Evolutionary conservation across 2,888 invertebrate genomes (phyloP).

Genomic region (Lumbricus terrestris): DNA sequence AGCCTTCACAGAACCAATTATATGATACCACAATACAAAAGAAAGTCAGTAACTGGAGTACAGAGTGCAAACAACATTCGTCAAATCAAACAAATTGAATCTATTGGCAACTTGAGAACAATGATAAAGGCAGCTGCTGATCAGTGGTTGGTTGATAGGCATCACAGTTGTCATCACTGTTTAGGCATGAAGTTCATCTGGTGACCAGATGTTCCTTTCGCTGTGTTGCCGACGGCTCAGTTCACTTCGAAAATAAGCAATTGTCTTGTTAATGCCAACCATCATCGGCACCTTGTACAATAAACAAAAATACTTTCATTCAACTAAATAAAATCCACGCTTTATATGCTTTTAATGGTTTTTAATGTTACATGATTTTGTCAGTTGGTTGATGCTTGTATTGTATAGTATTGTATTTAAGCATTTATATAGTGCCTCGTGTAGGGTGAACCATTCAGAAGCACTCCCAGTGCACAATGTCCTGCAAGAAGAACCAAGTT

Average conservation of each 20-base stretch:
- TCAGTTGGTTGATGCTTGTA: too few relatives aligned
- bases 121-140: constrained; percentile 4
- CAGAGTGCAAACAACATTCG: neutral
- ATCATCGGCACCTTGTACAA: constrained; percentile 70
- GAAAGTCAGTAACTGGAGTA: neutral
- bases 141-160: neutral
- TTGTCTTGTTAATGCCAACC: constrained; percentile 84
- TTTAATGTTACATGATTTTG: neutral
- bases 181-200: constrained; percentile 29
- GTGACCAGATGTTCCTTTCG: constrained; percentile 61
- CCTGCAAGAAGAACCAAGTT: too few relatives aligned
- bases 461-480: too few relatives aligned
- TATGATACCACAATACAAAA: constrained; percentile 4
- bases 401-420: too few relatives aligned
- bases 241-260: constrained; percentile 89
- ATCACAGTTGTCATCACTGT: neutral
- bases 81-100: neutral
- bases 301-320: neutral
- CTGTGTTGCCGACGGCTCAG: constrained; percentile 65
- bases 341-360: neutral
- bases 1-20: neutral
- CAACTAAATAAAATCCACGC: neutral
- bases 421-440: too few relatives aligned
- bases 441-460: too few relatives aligned
- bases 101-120: neutral